Conservation (phyloP, 2,797 vertebrate species). For the Xenops minutus region DNA sequence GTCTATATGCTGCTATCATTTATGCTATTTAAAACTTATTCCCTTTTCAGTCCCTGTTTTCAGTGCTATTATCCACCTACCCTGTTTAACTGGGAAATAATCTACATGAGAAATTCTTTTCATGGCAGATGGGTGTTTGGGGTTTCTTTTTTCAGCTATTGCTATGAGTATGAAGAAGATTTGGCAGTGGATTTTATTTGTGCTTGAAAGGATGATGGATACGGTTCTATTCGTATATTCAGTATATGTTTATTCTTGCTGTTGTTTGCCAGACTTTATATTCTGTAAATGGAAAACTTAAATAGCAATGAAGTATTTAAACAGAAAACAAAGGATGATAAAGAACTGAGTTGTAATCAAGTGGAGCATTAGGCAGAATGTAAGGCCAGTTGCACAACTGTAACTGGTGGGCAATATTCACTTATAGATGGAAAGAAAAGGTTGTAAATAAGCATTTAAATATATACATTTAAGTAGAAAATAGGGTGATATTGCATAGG, state of each 20-base stretch:
- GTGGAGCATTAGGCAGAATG: neutral
- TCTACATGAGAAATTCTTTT: constrained; percentile 17
- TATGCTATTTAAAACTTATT: constrained; percentile 21
- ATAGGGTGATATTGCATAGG: neutral
- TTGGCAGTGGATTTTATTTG: neutral
- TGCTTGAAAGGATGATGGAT: neutral
- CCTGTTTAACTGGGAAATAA: neutral
- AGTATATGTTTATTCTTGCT: neutral
- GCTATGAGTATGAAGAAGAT: neutral
- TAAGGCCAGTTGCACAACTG: neutral
- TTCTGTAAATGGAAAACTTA: neutral
- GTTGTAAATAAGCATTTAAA: neutral
- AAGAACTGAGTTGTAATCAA: neutral
- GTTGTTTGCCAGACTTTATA: neutral
- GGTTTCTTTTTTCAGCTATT: neutral
- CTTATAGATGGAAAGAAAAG: neutral
- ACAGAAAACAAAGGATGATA: neutral
- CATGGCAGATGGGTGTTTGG: neutral
- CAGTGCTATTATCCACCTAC: neutral
- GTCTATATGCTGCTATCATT: neutral
- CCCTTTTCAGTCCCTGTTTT: neutral
- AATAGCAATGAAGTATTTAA: neutral
- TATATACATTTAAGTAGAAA: neutral
- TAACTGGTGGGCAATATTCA: neutral
- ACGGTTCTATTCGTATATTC: neutral